phyloP scores from a whole-genome alignment of 2,113 vertebrate species.

The Leiothrix lutea region DNA sequence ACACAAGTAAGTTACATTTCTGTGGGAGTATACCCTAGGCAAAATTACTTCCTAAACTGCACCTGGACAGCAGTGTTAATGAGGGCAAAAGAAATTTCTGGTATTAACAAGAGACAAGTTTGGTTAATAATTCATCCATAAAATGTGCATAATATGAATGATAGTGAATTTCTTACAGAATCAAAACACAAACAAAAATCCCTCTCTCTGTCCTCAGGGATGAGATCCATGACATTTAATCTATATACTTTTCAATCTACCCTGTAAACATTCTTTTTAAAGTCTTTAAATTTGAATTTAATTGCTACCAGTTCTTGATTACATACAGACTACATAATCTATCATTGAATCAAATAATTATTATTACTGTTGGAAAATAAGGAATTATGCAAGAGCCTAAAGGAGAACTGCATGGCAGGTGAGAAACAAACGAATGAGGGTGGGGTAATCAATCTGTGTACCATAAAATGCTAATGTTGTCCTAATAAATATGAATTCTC shows the following conservation, averaged over 20 bases:
- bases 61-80: background rate
- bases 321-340: slow-evolving; percentile 7
- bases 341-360: slow-evolving; percentile 51
- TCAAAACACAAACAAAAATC: background rate
- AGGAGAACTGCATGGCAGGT: background rate
- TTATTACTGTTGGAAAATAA: slow-evolving; percentile 22
- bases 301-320: slow-evolving; percentile 39
- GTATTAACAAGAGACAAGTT: background rate
- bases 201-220: background rate
- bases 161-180: background rate
- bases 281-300: background rate
- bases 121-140: background rate
- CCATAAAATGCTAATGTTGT: slow-evolving; percentile 30
- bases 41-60: background rate
- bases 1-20: background rate
- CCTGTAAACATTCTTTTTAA: slow-evolving; percentile 22
- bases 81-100: background rate
- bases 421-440: slow-evolving; percentile 47
- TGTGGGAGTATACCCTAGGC: background rate
- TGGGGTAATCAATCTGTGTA: slow-evolving; percentile 38
- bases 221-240: background rate
- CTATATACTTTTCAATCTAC: slow-evolving; percentile 18
- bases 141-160: background rate
- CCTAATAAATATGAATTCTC: slow-evolving; percentile 44
- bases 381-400: slow-evolving; percentile 17